A percentile compares a stretch with the other conserved stretches of the same genome.
Evolutionary conservation across 2,888 invertebrate genomes (phyloP).

Genomic region (Aporophyla nigra): DNA sequence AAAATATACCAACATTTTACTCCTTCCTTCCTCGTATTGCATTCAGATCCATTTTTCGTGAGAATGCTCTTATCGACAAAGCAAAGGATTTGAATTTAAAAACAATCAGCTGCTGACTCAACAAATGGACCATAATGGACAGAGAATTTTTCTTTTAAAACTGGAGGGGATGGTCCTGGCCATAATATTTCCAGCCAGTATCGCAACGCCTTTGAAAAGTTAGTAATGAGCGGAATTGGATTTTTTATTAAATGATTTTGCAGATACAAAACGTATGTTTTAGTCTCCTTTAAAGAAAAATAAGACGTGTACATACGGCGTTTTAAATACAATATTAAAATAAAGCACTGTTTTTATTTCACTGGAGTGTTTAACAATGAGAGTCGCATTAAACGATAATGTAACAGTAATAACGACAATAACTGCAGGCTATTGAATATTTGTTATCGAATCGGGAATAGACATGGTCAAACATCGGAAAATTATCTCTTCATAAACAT

Average conservation of each 20-base stretch:
- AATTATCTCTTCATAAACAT: no score
- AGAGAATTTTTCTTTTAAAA: slow-evolving; percentile 18
- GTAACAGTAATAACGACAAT: no score
- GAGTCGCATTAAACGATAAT: slow-evolving; percentile 45
- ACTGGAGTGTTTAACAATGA: slow-evolving; percentile 27
- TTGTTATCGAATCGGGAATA: no score
- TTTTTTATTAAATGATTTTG: slow-evolving; percentile 47
- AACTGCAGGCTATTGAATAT: no score
- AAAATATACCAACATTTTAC: no score
- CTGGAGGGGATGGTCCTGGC: neutral
- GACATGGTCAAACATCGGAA: no score
- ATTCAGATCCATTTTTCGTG: slow-evolving; percentile 5
- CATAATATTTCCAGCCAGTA: slow-evolving; percentile 24
- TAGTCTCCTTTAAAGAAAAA: slow-evolving; percentile 47
- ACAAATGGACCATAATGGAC: slow-evolving; percentile 3
- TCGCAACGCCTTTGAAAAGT: slow-evolving; percentile 16
- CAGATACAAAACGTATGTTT: slow-evolving; percentile 24
- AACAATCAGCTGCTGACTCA: neutral
- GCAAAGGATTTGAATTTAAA: slow-evolving; percentile 19
- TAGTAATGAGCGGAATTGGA: slow-evolving; percentile 47
- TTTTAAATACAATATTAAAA: no score
- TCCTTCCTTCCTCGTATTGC: neutral
- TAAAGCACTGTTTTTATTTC: slow-evolving; percentile 44
- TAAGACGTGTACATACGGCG: slow-evolving; percentile 11
- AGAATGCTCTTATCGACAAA: no score